phyloP scores from a whole-genome alignment of 2,113 vertebrate species.

The Rhipidura dahli region DNA sequence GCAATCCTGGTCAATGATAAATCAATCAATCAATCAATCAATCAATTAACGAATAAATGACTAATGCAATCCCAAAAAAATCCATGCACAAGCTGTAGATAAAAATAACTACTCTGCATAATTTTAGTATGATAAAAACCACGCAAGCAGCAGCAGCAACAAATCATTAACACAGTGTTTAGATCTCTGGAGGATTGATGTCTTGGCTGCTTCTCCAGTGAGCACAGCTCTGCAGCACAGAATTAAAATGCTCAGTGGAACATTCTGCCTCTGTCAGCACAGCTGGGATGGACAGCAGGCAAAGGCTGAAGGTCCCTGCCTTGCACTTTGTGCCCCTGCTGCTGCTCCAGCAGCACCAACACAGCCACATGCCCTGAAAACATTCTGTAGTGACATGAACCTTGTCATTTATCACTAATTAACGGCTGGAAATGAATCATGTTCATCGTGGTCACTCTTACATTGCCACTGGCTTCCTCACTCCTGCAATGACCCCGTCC shows the following conservation, averaged over 20 bases:
- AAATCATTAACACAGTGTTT: not conserved
- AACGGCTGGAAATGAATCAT: not conserved
- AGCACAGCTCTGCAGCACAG: not conserved
- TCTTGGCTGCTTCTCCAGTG: not conserved
- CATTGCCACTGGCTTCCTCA: constrained; percentile 86
- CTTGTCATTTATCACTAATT: not conserved
- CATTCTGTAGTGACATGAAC: not conserved
- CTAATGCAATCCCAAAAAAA: not conserved
- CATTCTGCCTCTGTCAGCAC: not conserved
- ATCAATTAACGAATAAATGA: not conserved
- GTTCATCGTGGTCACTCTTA: constrained; percentile 6
- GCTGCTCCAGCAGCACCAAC: not conserved
- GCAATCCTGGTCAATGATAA: constrained; percentile 71
- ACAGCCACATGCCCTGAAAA: not conserved
- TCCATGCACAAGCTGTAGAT: not conserved
- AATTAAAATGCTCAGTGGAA: not conserved
- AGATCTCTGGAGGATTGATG: not conserved
- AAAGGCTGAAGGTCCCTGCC: not conserved
- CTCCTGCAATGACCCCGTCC: constrained; percentile 74
- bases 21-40: not conserved
- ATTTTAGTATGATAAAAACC: not conserved
- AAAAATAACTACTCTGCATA: not conserved
- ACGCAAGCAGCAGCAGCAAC: not conserved
- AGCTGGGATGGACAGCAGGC: not conserved
- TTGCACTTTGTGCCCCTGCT: not conserved